Base-by-base conservation (phyloP, 2,113 vertebrate genomes). In the Petroica traversi region DNA sequence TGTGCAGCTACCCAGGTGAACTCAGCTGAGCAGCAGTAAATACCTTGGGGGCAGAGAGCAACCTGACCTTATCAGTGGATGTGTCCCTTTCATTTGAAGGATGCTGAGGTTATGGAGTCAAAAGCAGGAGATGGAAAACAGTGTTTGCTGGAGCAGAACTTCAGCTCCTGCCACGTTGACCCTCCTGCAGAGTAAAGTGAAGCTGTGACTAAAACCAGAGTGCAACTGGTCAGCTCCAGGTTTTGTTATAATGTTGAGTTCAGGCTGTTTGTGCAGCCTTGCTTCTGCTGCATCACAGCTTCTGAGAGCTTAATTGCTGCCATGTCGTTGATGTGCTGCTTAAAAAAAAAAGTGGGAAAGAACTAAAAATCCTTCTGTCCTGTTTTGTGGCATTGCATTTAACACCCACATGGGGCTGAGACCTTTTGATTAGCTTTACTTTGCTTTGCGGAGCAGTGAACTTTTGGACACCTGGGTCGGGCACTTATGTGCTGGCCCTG, bases 21-120 rank as follows among this genome's bases (percentile, higher is more conserved):
- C 29, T 92, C 51, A n/a, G 43, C 62, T 79, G 92, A 94, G 71
- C 85, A 85, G 74, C 17, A 28, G 36, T 38, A 66, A 83, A 83
- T 36, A 48, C 55, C 86, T 58, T 0, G 1, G 66, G 67, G 96
- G 43, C 63, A 92, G 55, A 73, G 67, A 88, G 46, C 71, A 83
- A 88, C 63, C 62, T 89, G 85, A 94, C 85, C 72, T 88, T 92
- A 62, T 74, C 75, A 51, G 67, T 19, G 46, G 19, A 67, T 69
- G 17, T 59, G 63, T 38, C n/a, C 33, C 59, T 36, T 85, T 48
- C 14, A 8, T 64, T 67, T 76, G 71, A 78, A 57, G 58, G 48
- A 67, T 57, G 68, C 23, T 62, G 48, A 83, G 63, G 71, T 59
- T 83, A 58, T 19, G 4, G 31, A 83, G 59, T 31, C 67, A 69